Percentiles rank a stretch among this genome's conserved stretches.
phyloP scores from a whole-genome alignment of 1,140 invertebrate species.

The Paraescarpia echinospica region DNA sequence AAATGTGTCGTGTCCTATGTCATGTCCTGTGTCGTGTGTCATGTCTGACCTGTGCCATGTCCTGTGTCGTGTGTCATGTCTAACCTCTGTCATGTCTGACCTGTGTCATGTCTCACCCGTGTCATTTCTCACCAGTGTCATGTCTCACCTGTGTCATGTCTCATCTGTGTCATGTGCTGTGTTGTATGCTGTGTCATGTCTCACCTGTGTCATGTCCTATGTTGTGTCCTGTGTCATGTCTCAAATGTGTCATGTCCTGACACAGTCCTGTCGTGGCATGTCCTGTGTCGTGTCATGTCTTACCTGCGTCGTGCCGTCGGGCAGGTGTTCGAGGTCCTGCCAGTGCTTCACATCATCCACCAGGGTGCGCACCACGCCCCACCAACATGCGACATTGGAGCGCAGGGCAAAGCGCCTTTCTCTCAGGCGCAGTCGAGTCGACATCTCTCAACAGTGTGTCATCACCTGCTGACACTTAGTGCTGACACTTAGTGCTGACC shows the following conservation, averaged over 20 bases:
- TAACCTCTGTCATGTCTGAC: too few relatives aligned
- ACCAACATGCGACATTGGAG: background rate
- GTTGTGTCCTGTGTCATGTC: background rate
- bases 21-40: background rate
- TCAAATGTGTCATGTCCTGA: too few relatives aligned
- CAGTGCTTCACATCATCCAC: background rate
- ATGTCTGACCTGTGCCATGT: background rate
- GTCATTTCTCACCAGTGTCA: too few relatives aligned
- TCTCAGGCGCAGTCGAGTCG: background rate
- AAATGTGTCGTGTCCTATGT: background rate
- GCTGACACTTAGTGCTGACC: background rate
- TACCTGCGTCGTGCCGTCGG: slow-evolving; percentile 8
- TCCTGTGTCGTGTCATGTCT: background rate
- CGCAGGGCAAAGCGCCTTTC: background rate
- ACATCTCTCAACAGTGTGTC: background rate
- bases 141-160: too few relatives aligned
- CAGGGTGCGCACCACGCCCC: background rate
- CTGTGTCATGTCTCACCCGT: too few relatives aligned
- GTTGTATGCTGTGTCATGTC: too few relatives aligned
- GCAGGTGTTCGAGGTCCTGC: slow-evolving; percentile 11
- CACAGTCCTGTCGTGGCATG: background rate
- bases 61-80: background rate
- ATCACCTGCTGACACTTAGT: background rate
- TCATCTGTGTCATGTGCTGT: too few relatives aligned
- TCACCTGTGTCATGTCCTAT: too few relatives aligned